Evolutionary conservation across 2,797 vertebrate genomes (phyloP), one percentile per base, ranked within the genome.

Genomic region (Ptychobarbus kaznakovi): DNA sequence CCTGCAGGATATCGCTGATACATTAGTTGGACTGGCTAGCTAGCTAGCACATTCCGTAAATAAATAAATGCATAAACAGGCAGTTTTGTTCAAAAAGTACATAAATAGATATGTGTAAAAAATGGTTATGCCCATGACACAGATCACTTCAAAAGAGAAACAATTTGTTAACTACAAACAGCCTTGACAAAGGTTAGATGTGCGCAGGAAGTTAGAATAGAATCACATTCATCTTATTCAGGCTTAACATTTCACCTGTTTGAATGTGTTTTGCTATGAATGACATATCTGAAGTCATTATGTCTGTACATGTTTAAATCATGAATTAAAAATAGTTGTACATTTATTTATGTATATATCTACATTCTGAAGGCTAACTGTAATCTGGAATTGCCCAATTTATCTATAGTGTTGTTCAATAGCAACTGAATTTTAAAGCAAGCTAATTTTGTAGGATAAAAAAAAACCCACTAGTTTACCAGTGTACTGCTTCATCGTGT

Each of bases 1-100:
- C 51, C 83, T 63, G 18, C 65, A 46, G 53, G 65, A 32, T 35
- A 84, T 70, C 66, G 18, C 44, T 1, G 13, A 72, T 78, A 72
- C 20, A 79, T 61, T 79, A 69, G 63, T 58, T 63, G 56, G 69
- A 75, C 66, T 38, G 76, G 63, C 16, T 78, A 56, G 63, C 49
- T 58, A 70, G 66, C 78, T 58, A 84, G 40, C 25, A 73, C 58
- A 58, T 58, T 46, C 16, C 38, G 61, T 61, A 42, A 84, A 75
- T 80, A 87, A 83, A 83, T 74, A 80, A 80, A 28, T 74, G 68
- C 66, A 80, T 73, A 73, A 72, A 74, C 53, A 85, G 80, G 38
- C 61, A 44, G 46, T 75, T 73, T 61, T 46, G 61, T 82, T 80
- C 18, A 53, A 75, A 80, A 80, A 58, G 38, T 49, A 80, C 51